phyloP scores from a whole-genome alignment of 1,140 invertebrate genomes.

The Camponotus floridanus region DNA sequence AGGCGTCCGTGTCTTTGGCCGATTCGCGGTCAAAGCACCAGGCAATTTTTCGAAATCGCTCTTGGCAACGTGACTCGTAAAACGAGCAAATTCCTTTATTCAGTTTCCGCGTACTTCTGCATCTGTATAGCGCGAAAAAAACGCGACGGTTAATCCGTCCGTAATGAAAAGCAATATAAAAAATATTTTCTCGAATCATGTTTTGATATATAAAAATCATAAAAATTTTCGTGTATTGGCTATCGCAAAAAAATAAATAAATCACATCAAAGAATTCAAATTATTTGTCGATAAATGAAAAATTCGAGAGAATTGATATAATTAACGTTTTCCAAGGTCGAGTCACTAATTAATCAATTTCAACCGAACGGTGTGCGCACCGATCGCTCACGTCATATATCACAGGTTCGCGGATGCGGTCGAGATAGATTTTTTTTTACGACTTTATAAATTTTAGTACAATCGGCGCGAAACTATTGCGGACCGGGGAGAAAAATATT shows the following conservation, averaged over 20 bases:
- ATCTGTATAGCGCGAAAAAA: neutral
- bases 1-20: slow-evolving; percentile 8
- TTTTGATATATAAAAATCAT: neutral
- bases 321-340: neutral
- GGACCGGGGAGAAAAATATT: slow-evolving; percentile 62
- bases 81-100: slow-evolving; percentile 1
- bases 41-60: slow-evolving; percentile 47
- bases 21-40: slow-evolving; percentile 34
- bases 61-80: neutral
- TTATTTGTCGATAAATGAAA: neutral
- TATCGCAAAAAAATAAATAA: neutral
- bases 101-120: neutral
- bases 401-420: slow-evolving; percentile 6
- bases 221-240: neutral
- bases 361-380: neutral
- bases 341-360: slow-evolving; percentile 18
- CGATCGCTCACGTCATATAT: slow-evolving; percentile 1
- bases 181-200: neutral
- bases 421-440: slow-evolving; percentile 61
- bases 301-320: neutral
- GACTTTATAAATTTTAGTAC: slow-evolving; percentile 46
- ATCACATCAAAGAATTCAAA: neutral
- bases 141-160: neutral
- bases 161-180: neutral
- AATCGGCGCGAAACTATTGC: slow-evolving; percentile 24